These are phyloP conservation scores for Cheilosia vulpina DNA, from an alignment of 2,888 invertebrate genomes.

Conservation along the genomic window DNA sequence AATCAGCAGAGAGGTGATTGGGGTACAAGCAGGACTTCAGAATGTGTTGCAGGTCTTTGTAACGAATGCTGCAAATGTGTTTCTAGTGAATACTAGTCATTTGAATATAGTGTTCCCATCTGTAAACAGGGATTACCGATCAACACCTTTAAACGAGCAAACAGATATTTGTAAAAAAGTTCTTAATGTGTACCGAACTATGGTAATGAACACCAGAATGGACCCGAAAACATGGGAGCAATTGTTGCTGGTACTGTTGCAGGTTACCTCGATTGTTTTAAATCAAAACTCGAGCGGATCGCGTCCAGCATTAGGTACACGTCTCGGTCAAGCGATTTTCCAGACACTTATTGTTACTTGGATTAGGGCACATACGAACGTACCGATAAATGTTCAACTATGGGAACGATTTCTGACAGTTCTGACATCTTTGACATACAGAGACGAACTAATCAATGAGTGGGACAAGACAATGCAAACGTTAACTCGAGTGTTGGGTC, in stretches of 20 bases:
- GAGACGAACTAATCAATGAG: slow-evolving; percentile 97
- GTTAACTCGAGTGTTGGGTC: slow-evolving; percentile 95
- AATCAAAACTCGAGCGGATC: slow-evolving; percentile 90
- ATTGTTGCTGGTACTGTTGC: slow-evolving; percentile 92
- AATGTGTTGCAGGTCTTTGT: slow-evolving; percentile 88
- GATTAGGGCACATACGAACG: slow-evolving; percentile 98
- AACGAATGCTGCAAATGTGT: slow-evolving; percentile 97
- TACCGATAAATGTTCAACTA: slow-evolving; percentile 92
- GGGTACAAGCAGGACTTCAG: slow-evolving; percentile 93
- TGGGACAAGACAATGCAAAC: slow-evolving; percentile 99
- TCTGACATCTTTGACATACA: slow-evolving; percentile 93
- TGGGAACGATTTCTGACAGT: slow-evolving; percentile 97
- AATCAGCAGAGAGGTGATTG: slow-evolving; percentile 90
- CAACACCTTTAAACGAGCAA: slow-evolving; percentile 93
- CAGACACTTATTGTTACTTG: slow-evolving; percentile 98
- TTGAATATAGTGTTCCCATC: slow-evolving; percentile 85
- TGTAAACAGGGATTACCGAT: slow-evolving; percentile 85
- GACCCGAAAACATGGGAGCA: slow-evolving; percentile 97
- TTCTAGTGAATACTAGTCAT: slow-evolving; percentile 86
- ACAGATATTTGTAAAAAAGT: slow-evolving; percentile 98
- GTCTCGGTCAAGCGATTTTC: slow-evolving; percentile 93
- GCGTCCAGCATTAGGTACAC: slow-evolving; percentile 88
- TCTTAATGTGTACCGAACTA: slow-evolving; percentile 96
- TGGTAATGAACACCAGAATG: slow-evolving; percentile 98
- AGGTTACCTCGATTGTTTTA: slow-evolving; percentile 95